phyloP scores from a whole-genome alignment of 2,888 invertebrate genomes.

The Eilema sororculum region DNA sequence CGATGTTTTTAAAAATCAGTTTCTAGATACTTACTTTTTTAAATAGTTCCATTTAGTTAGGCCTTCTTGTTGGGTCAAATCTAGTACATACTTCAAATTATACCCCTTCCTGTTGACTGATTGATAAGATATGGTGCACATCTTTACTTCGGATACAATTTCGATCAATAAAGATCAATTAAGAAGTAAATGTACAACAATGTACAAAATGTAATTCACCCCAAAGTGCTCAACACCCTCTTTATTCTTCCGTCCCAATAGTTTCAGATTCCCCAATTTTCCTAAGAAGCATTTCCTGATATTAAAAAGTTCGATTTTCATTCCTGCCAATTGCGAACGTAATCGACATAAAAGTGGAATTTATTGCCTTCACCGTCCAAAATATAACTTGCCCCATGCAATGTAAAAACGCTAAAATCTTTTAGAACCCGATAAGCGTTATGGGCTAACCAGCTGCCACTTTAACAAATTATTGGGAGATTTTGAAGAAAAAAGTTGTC shows the following conservation, averaged over 20 bases:
- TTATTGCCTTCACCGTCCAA: constrained; percentile 49
- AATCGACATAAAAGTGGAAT: constrained; percentile 42
- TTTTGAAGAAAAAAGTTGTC: constrained; percentile 83
- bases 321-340: constrained; percentile 41
- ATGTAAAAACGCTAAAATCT: constrained; percentile 66
- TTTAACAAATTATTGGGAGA: constrained; percentile 86
- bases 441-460: constrained; percentile 84
- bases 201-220: constrained; percentile 39
- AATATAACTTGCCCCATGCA: constrained; percentile 53
- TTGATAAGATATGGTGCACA: too few species aligned
- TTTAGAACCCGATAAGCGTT: constrained; percentile 83
- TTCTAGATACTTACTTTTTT: too few species aligned
- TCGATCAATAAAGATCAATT: not conserved
- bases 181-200: not conserved
- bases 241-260: constrained; percentile 46
- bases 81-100: too few species aligned
- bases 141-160: too few species aligned
- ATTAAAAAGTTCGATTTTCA: constrained; percentile 44
- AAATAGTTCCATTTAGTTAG: too few species aligned
- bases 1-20: too few species aligned
- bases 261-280: constrained; percentile 49
- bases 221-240: constrained; percentile 37
- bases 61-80: too few species aligned
- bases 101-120: too few species aligned
- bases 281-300: constrained; percentile 38